Base-by-base conservation (phyloP, 92 coral and sea anemone species). In the Parazoanthus swiftii region DNA sequence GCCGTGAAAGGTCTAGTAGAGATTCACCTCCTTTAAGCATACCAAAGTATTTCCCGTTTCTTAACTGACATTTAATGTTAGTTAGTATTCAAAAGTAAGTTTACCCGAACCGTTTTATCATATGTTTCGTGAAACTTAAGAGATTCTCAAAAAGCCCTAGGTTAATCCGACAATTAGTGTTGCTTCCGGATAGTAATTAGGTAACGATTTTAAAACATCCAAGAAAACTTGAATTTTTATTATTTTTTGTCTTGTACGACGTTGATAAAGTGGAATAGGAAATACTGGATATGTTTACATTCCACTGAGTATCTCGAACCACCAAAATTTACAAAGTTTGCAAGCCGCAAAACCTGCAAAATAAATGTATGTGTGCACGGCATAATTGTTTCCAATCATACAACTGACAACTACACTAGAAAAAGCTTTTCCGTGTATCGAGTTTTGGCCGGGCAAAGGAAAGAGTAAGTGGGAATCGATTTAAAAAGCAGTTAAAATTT, bases 221-320 rank as follows among this genome's bases (percentile, higher is more conserved):
- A 39, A 48, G 18, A 68, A 68, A 16, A n/a, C 38, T 67, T 20
- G 33, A 29, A 29, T 29, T 29, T 29, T 29, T 29, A 29, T 29
- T 29, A 29, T 29, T 29, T 29, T 29, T 29, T n/a, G 48, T 70
- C 78, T 71, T 84, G 66, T 72, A 6, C 56, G 46, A 43, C 37
- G 39, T 4, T 84, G 78, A 46, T 84, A 84, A 48, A 84, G 7
- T 68, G 66, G 2, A 46, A 84, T 15, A 72, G 87, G 87, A 84
- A 84, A 84, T 84, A 43, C 87, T 79, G 43, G 38, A 20, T 42
- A 33, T 36, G 75, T 66, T 42, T n/a, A 13, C n/a, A 70, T 29
- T 48, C 51, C 51, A 10, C 51, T 48, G 51, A 48, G 9, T 6
- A 26, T 1, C 37, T 26, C 33, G 16, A n/a, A 8, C 74, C 2